Base-by-base conservation (phyloP, 1,140 invertebrate species). In the Protaetia brevitarsis region DNA sequence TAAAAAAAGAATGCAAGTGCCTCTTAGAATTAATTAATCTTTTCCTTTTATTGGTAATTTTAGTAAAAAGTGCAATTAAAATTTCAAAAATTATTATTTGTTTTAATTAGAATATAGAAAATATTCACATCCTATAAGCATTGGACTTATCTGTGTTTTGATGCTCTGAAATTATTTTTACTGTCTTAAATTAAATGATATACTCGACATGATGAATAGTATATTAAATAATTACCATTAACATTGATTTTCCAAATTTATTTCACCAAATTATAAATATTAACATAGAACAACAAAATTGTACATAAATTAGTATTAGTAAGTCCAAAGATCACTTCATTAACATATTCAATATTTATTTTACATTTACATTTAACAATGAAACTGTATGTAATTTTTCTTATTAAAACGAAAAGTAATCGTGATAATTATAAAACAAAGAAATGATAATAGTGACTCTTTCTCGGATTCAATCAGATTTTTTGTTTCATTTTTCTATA, bases 61-160 rank as follows among this genome's bases (percentile, higher is more conserved):
- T 51, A 51, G 41, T 51, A 51, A 30, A 34, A 31, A 30, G 21
- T 62, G 31, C 29, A 62, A 34, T 62, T 62, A 30, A 34, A 23
- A 34, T 28, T 34, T 62, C 29, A 16, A 36, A 62, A 4, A 7
- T 62, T 62, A 13, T 62, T 31, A 36, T 31, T 21, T 62, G 41
- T 51, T 51, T 51, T 51, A n/a, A 51, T 51, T 51, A 51, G 41
- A 51, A 51, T 51, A 51, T 51, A 51, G 26, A 51, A 19, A 3
- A 19, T 51, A 51, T 51, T 19, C 41, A 51, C 26, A 51, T 19
- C 16, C 3, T 23, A 23, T 19, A 51, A 10, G 16, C 41, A 19
- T 51, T 51, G 41, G 41, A 51, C 41, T 51, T 51, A 51, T 51
- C 41, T n/a, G n/a, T n/a, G 26, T 51, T 13, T 23, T 1, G 41